Conservation (phyloP, 2,113 vertebrate genomes). For the Onychostoma macrolepis region DNA sequence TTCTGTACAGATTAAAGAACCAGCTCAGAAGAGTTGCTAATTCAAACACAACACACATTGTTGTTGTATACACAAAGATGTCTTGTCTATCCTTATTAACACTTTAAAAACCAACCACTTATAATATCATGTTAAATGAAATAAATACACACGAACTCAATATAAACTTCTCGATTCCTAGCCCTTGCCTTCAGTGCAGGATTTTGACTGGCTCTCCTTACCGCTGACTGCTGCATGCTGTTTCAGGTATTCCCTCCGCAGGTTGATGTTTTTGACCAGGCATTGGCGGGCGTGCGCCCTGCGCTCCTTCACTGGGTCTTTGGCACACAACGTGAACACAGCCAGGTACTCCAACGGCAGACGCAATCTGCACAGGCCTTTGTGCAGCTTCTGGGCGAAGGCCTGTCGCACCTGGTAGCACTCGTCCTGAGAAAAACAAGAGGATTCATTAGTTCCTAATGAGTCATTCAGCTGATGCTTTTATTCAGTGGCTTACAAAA, state of each 20-base stretch:
- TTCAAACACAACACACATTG: neutral
- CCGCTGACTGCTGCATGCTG: constrained; percentile 97
- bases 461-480: neutral
- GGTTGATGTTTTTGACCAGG: constrained; percentile 97
- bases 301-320: constrained; percentile 96
- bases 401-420: constrained; percentile 98
- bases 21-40: neutral
- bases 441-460: neutral
- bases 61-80: neutral
- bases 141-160: neutral
- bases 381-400: constrained; percentile 97
- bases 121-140: neutral
- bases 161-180: neutral
- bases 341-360: constrained; percentile 97
- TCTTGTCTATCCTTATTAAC: neutral
- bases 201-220: constrained; percentile 66
- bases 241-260: constrained; percentile 95
- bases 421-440: constrained; percentile 83
- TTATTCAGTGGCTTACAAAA: neutral
- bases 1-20: neutral
- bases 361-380: constrained; percentile 91
- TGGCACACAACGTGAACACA: constrained; percentile 95
- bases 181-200: neutral
- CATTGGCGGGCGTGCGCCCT: constrained; percentile 96
- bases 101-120: neutral